phyloP scores from a whole-genome alignment of 2,797 vertebrate species.

The Chaetodon trifasciatus region DNA sequence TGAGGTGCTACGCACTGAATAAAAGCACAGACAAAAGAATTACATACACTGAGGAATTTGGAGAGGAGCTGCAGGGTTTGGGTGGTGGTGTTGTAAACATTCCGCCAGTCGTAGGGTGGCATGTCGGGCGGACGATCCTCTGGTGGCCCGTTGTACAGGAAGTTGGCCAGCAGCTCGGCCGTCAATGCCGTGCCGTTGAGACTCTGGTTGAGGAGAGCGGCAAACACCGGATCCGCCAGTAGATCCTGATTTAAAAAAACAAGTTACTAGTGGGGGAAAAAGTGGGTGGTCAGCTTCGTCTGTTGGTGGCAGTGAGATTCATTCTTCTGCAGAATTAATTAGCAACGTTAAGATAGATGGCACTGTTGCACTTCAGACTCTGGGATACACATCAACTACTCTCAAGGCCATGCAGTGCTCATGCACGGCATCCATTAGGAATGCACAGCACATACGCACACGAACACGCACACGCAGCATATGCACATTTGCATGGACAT shows the following conservation, averaged over 20 bases:
- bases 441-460: neutral
- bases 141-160: constrained; percentile 87
- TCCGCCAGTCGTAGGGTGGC: constrained; percentile 85
- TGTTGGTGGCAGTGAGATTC: constrained; percentile 21
- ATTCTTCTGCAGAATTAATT: constrained; percentile 55
- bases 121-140: constrained; percentile 72
- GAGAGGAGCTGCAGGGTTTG: constrained; percentile 87
- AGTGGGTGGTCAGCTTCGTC: neutral
- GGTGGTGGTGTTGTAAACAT: constrained; percentile 88
- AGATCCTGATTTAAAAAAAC: constrained; percentile 80
- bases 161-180: constrained; percentile 83
- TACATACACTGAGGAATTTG: constrained; percentile 90
- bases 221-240: constrained; percentile 85
- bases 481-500: constrained; percentile 12
- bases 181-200: constrained; percentile 85
- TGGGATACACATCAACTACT: constrained; percentile 26
- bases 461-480: constrained; percentile 9
- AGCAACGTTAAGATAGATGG: constrained; percentile 73
- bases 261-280: constrained; percentile 8
- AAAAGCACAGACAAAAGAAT: constrained; percentile 31
- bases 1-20: constrained; percentile 3
- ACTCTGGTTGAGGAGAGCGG: constrained; percentile 78
- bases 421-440: constrained; percentile 1
- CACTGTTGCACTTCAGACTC: constrained; percentile 70
- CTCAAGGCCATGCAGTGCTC: neutral